Conservation (phyloP, 35 echinoderm and acorn worm species). For the Patiria miniata region DNA sequence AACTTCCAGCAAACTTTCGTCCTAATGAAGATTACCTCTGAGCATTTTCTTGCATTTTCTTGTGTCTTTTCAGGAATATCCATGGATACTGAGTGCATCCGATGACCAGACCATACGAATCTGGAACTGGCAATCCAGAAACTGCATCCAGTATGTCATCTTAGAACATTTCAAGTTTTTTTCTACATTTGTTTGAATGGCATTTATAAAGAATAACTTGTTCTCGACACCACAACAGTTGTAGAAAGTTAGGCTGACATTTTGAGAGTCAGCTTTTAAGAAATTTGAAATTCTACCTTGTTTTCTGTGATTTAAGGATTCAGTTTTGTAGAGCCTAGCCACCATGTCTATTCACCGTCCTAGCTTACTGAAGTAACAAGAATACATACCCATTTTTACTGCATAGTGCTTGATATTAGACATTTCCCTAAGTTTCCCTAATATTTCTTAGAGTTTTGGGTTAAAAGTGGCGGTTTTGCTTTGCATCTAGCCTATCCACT, state of each 20-base stretch:
- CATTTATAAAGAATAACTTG: neutral
- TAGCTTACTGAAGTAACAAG: no score
- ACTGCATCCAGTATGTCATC: conserved; percentile 79
- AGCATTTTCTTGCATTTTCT: neutral
- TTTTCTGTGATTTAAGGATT: neutral
- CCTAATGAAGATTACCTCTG: no score
- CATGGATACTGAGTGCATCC: conserved; percentile 97
- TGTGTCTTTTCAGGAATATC: conserved; percentile 76
- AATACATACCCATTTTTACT: no score
- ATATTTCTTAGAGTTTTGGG: no score
- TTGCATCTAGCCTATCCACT: neutral
- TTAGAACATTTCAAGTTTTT: neutral
- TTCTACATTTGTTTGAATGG: neutral
- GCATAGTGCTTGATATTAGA: no score
- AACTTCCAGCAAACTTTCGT: no score
- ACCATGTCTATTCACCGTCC: neutral
- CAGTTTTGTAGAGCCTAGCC: neutral
- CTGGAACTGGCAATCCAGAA: conserved; percentile 97
- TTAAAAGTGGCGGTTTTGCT: neutral
- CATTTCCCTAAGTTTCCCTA: no score
- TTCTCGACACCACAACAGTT: neutral
- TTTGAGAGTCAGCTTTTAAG: no score
- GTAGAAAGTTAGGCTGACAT: neutral
- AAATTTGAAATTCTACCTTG: no score
- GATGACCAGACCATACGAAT: conserved; percentile 98